Percentiles rank a stretch among this genome's conserved stretches.
These are phyloP conservation scores for Thalpophila matura DNA, from an alignment of 2,888 invertebrate species.

Conservation along the genomic window DNA sequence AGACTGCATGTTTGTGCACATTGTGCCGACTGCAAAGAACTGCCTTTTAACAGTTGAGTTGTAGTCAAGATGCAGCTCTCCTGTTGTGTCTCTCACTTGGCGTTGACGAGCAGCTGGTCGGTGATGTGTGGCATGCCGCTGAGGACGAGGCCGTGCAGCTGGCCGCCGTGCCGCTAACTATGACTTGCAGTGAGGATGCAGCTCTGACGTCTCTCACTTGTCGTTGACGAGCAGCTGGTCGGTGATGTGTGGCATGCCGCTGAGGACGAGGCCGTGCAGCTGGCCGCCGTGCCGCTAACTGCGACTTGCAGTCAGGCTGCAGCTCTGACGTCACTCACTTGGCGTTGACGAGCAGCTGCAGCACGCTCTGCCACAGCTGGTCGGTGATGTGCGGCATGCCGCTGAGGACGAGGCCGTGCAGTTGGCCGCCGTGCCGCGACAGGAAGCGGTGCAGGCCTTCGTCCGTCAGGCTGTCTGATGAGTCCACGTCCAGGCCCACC, in stretches of 20 bases:
- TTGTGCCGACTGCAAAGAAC: too few species aligned
- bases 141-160: slow-evolving; percentile 97
- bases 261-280: slow-evolving; percentile 96
- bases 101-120: slow-evolving; percentile 97
- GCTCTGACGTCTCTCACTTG: too few species aligned
- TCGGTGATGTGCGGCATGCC: slow-evolving; percentile 99
- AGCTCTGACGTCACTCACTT: slow-evolving; percentile 95
- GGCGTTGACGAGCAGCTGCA: slow-evolving; percentile 97
- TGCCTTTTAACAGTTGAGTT: too few species aligned
- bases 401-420: slow-evolving; percentile 96
- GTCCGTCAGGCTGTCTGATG: slow-evolving; percentile 98
- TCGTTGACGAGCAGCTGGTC: too few species aligned
- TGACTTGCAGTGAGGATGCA: too few species aligned
- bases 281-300: slow-evolving; percentile 97
- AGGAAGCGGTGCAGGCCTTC: slow-evolving; percentile 98
- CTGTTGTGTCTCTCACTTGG: slow-evolving; percentile 95
- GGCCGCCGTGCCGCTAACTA: slow-evolving; percentile 98
- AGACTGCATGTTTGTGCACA: too few species aligned
- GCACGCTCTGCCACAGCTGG: slow-evolving; percentile 98
- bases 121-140: slow-evolving; percentile 99
- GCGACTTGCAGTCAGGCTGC: too few species aligned
- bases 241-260: slow-evolving; percentile 99
- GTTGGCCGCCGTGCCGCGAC: slow-evolving; percentile 96
- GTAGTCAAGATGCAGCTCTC: too few species aligned
- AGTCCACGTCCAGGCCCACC: slow-evolving; percentile 97